These are phyloP conservation scores for Hermatobates lingyangjiaoensis DNA, from an alignment of 1,140 invertebrate genomes.

Conservation along the genomic window DNA sequence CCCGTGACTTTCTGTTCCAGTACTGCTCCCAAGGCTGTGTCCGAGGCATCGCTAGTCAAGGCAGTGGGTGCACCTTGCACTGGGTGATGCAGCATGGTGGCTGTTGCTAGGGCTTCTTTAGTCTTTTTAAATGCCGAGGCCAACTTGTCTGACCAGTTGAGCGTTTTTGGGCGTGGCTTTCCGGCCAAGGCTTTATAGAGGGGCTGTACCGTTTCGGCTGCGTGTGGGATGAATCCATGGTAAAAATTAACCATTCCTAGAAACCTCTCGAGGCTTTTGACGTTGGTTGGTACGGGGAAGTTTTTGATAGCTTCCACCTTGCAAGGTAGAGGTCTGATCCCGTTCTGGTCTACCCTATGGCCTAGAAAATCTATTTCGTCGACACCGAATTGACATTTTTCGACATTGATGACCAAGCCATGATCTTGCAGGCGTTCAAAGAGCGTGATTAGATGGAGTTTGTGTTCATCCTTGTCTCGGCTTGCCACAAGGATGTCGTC, in stretches of 20 bases:
- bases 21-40: not conserved
- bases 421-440: constrained; percentile 1
- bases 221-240: constrained; percentile 14
- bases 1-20: not conserved
- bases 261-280: constrained; percentile 17
- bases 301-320: constrained; percentile 17
- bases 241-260: constrained; percentile 22
- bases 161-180: constrained; percentile 6
- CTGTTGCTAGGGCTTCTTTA: constrained; percentile 6
- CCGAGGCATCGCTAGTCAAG: not conserved
- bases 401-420: constrained; percentile 7
- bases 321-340: constrained; percentile 15
- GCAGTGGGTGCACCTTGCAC: not conserved
- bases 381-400: constrained; percentile 17
- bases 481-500: constrained; percentile 33
- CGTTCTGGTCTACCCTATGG: constrained; percentile 16
- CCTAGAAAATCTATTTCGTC: constrained; percentile 19
- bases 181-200: constrained; percentile 10
- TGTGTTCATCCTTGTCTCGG: constrained; percentile 17
- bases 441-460: not conserved
- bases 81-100: not conserved
- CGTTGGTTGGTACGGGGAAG: constrained; percentile 16
- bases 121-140: constrained; percentile 11
- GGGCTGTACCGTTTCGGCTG: constrained; percentile 8
- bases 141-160: constrained; percentile 11